Evolutionary conservation across 2,888 invertebrate species (phyloP), one percentile per base, ranked within the genome.

Genomic region (Agrochola circellaris): DNA sequence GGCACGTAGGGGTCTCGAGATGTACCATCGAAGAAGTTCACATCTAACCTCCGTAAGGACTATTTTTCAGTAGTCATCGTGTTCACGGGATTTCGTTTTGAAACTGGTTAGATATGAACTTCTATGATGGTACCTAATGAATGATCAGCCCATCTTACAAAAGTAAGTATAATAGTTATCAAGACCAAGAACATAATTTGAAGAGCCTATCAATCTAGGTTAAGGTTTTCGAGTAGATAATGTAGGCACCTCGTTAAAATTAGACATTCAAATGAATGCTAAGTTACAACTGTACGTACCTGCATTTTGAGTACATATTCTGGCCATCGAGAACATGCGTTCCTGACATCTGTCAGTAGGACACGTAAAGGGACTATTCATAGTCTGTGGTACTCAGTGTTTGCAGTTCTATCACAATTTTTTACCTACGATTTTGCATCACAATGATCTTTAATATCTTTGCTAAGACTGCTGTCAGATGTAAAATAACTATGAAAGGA

Each of bases 201-300:
- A 51, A 13, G 23, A 30, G 9, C 17, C n/a, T 75, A 30, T 75
- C 48, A 8, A 75, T 61, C 20, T 51, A 42, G 76, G 76, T 54
- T 64, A 42, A 75, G 62, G 60, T n/a, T 30, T 17, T 42, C 30
- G 2, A 75, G n/a, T 7, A 62, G 61, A 51, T 75, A 75, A 51
- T 20, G n/a, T 60, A 5, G 11, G n/a, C 20, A 74, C 11, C 38
- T 60, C 17, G 2, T 45, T 58, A 2, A 58, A 58, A 45, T 34
- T 15, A 45, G 17, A 45, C n/a, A 38, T 48, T 74, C 11, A 58
- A 54, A 51, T 68, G 15, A 38, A n/a, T 56, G 42, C 23, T 20
- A 48, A 48, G 20, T 23, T 6, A 20, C 34, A 70, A 69, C 20
- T 45, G 23, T 30, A 30, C 30, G 23, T 71, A 13, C n/a, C 45